A percentile compares a stretch with the other conserved stretches of the same genome.
These are phyloP conservation scores for Brotula barbata DNA, from an alignment of 2,797 vertebrate species.

Conservation along the genomic window DNA sequence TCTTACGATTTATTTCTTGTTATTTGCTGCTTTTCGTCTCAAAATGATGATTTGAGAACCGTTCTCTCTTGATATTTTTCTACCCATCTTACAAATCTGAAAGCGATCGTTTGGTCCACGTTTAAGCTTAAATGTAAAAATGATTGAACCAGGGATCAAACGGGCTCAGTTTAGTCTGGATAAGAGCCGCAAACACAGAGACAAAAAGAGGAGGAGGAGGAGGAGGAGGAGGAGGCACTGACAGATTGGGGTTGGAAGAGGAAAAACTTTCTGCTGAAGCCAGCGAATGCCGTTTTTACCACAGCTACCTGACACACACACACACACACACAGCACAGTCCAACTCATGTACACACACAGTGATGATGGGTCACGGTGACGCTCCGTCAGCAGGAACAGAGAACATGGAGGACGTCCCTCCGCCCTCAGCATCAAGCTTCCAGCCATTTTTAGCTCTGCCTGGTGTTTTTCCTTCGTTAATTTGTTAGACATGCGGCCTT, in stretches of 20 bases:
- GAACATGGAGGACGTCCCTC: background rate
- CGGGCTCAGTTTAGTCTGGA: background rate
- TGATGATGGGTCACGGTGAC: conserved; percentile 60
- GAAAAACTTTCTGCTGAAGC: conserved; percentile 51
- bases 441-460: too few species aligned
- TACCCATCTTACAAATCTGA: too few species aligned
- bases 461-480: too few species aligned
- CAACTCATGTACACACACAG: conserved; percentile 17
- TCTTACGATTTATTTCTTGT: too few species aligned
- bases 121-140: too few species aligned
- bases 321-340: conserved; percentile 3
- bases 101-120: too few species aligned
- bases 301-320: conserved; percentile 14
- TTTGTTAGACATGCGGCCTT: too few species aligned
- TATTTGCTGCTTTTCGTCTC: too few species aligned
- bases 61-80: too few species aligned
- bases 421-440: background rate
- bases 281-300: conserved; percentile 22
- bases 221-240: conserved; percentile 11
- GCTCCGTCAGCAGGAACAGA: conserved; percentile 3
- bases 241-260: conserved; percentile 43
- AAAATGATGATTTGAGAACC: too few species aligned
- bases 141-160: too few species aligned
- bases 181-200: conserved; percentile 1
- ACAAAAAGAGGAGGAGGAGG: background rate